Evolutionary conservation across 1,140 invertebrate species (phyloP), one percentile per base, ranked within the genome.

Genomic region (Tetramorium simillimum): DNA sequence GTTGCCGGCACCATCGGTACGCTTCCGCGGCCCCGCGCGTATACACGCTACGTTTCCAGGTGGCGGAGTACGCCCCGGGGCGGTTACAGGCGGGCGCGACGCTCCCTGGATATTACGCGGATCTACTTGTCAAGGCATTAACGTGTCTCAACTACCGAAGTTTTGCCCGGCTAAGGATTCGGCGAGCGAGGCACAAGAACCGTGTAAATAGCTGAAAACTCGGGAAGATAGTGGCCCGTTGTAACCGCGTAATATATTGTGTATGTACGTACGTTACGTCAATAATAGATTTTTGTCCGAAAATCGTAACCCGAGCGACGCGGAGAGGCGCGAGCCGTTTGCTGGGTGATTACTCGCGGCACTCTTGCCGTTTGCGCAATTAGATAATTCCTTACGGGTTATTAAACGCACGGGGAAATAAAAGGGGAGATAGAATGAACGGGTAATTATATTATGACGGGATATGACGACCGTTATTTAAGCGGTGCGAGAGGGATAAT

Each of bases 51-150:
- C 51, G 24, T 75, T 73, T 75, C 28, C 53, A 84, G 69, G 69
- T 84, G 80, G 56, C 56, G 69, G 69, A 84, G 40, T 18, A 28
- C 43, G 69, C 72, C 69, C 40, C 69, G n/a, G 24, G 43, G 80
- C 53, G 56, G 69, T 60, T 84, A 46, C 40, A 40, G n/a, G 14
- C 67, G 51, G 51, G 21, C 65, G 63, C 37, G 43, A 69, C 78
- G 78, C 49, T 46, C n/a, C 56, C 28, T 73, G 28, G 80, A 75
- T 84, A 84, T 84, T 84, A 84, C 80, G 69, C n/a, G 69, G 80
- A 84, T 84, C 80, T 75, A 84, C 80, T 84, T 84, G 80, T 84
- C 80, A 84, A 60, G 80, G 80, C 69, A 75, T 84, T 84, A 84
- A 75, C 24, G 80, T n/a, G 78, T 62, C 69, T 73, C 69, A 60